Evolutionary conservation across 2,888 invertebrate species (phyloP), one percentile per base, ranked within the genome.

Genomic region (Diogma glabrata): DNA sequence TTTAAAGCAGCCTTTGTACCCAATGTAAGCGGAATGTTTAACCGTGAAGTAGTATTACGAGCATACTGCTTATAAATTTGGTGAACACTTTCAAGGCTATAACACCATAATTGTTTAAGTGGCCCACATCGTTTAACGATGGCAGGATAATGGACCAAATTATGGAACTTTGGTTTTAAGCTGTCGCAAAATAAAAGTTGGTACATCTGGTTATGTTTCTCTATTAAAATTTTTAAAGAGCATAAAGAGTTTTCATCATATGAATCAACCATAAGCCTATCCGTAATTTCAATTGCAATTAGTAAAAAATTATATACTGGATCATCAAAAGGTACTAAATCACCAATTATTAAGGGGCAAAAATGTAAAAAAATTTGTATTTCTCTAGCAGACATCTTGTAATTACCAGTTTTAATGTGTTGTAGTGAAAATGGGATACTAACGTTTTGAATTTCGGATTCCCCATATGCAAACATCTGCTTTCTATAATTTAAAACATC

Each of bases 31-130:
- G 33, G 33, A 7, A 8, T 38, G 38, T 38, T 38, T 16, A 38
- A 16, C 16, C 38, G 38, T 4, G 9, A 38, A 14, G 38, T 38
- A 38, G 38, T 38, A 38, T 38, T 38, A 19, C 38, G 38, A 8
- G 38, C 9, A 38, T 38, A 38, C 38, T 38, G 38, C 19, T 38
- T 38, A 12, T 38, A 38, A 38, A 38, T 38, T 38, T 38, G 38
- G 19, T 38, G 38, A 8, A 38, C 38, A 38, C 38, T 16, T 38
- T 38, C 38, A 38, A 38, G 38, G 9, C 38, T 16, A 16, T 38
- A 38, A 8, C 38, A 38, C 5, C 38, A 38, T 16, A 38, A 38
- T 38, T 38, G 38, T 38, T 38, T 38, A 38, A 38, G 14, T 38
- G 38, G 38, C 38, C 38, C 38, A 38, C 38, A 38, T 38, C 16